Base-by-base conservation (phyloP, 1,140 invertebrate genomes). In the Drosophila parvula region DNA sequence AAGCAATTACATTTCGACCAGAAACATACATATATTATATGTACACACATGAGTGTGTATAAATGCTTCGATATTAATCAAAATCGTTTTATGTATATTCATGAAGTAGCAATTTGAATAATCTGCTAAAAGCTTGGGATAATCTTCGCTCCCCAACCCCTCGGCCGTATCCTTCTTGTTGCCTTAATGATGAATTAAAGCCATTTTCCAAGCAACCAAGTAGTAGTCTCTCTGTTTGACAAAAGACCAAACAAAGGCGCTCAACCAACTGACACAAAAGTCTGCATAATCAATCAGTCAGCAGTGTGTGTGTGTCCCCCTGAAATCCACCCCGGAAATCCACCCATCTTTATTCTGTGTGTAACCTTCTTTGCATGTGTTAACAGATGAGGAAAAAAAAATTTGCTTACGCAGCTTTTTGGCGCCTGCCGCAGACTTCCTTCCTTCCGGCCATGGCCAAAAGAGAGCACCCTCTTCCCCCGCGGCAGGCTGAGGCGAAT, bases 211-310 rank as follows among this genome's bases (percentile, higher is more conserved):
- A 44, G 44, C 32, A 57, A 36, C 7, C 45, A 10, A n/a, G 27
- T 22, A 22, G 22, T 22, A 22, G 22, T 22, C 22, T 28, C 14
- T 50, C 40, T 63, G 58, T 59, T 62, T 64, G 75, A 79, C 40
- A 63, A 78, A 71, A 71, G 58, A 62, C 76, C 76, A 84, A 89
- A 90, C 76, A 79, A 79, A 79, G 64, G 69, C 61, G 76, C 75
- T 77, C 64, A 77, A 61, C 73, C 74, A 84, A 84, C 78, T 81
- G 85, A 89, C 85, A 90, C 84, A 84, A 84, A 84, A 90, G 80
- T 89, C 84, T 81, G 84, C 84, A 89, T 90, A 89, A 89, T 89
- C 84, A 89, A 89, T 89, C 85, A 89, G 84, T 70, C 61, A 73
- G 57, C 27, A 30, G 36, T 57, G 61, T 64, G 16, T 34, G 56